phyloP scores from a whole-genome alignment of 30 jellyfish, hydroid and myxozoan species.

The Haliclystus octoradiatus region DNA sequence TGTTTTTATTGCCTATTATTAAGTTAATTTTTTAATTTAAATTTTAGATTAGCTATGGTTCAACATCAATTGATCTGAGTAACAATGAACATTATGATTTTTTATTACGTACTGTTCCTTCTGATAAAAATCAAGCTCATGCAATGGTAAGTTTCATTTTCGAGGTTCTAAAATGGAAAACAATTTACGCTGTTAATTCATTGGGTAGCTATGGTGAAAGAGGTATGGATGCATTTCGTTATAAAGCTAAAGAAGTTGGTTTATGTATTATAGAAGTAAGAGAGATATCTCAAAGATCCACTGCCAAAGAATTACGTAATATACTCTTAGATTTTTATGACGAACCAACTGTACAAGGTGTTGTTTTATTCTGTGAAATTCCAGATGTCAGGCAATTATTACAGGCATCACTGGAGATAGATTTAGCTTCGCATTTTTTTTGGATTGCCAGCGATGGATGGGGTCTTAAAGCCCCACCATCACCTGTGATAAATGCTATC shows the following conservation, averaged over 20 bases:
- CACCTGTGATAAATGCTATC: conserved; percentile 39
- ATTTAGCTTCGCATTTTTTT: not conserved
- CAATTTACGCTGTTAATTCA: conserved; percentile 46
- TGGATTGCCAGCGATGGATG: conserved; percentile 79
- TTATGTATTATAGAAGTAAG: conserved; percentile 45
- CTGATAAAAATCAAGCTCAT: conserved; percentile 66
- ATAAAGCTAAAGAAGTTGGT: conserved; percentile 8
- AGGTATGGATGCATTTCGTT: conserved; percentile 47
- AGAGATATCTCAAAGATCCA: conserved; percentile 13
- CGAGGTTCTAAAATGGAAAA: conserved; percentile 45
- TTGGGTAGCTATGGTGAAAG: conserved; percentile 69
- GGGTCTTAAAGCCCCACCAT: conserved; percentile 54
- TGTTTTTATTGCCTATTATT: too few species aligned
- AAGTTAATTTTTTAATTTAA: not conserved
- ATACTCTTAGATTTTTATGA: conserved; percentile 22
- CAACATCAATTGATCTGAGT: conserved; percentile 70
- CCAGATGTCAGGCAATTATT: conserved; percentile 25
- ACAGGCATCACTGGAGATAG: conserved; percentile 12
- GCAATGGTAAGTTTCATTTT: conserved; percentile 71
- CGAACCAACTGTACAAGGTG: conserved; percentile 39
- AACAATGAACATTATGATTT: conserved; percentile 44
- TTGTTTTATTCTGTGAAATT: conserved; percentile 69
- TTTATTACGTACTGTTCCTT: conserved; percentile 81
- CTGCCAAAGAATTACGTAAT: not conserved
- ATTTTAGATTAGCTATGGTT: conserved; percentile 61